A percentile compares a stretch with the other conserved stretches of the same genome.
Conservation (phyloP, 2,797 vertebrate species). For the Delichon dasypus region DNA sequence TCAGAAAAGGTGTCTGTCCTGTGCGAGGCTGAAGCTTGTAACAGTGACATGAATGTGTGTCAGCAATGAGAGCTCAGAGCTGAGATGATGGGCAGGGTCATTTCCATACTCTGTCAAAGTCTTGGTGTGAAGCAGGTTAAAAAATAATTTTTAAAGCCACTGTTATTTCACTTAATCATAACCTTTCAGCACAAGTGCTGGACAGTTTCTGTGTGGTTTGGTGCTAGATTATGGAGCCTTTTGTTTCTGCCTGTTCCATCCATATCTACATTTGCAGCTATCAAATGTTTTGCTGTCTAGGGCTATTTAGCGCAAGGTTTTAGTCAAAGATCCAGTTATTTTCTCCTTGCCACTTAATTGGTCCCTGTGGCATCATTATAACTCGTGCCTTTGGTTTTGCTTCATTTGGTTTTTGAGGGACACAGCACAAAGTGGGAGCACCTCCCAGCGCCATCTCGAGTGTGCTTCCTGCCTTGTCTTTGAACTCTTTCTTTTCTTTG, state of each 20-base stretch:
- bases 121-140: not conserved
- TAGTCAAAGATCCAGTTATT: not conserved
- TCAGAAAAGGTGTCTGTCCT: not conserved
- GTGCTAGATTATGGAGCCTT: not conserved
- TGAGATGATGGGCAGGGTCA: not conserved
- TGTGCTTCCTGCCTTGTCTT: not conserved
- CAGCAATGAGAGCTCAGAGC: not conserved
- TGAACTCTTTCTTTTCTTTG: not conserved
- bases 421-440: not conserved
- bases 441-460: not conserved
- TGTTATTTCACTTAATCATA: not conserved
- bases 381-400: not conserved
- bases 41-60: accelerated
- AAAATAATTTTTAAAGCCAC: not conserved
- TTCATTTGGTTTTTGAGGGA: not conserved
- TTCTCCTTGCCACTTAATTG: not conserved
- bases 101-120: not conserved
- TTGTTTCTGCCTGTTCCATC: not conserved
- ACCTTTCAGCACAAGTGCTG: not conserved
- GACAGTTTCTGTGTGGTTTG: not conserved
- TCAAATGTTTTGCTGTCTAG: not conserved
- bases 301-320: not conserved
- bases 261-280: not conserved
- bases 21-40: not conserved
- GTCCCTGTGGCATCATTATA: not conserved